Conservation (phyloP, 2,113 vertebrate genomes). For the Psittacula cyanocephala region DNA sequence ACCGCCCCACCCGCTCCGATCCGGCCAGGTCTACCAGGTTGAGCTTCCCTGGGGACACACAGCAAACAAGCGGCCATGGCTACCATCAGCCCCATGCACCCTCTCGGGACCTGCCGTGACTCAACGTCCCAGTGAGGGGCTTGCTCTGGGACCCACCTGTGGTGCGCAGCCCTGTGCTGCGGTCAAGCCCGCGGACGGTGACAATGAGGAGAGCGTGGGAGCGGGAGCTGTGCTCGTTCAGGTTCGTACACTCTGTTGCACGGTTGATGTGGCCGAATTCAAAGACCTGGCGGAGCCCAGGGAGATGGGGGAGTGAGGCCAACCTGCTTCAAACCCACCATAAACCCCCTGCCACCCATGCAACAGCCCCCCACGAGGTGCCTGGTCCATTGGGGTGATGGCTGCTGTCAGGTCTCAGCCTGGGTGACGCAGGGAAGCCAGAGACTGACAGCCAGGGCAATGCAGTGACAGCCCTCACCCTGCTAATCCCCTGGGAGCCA, state of each 20-base stretch:
- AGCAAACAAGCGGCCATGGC: fast-evolving
- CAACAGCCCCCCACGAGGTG: fast-evolving
- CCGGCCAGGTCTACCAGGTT: slow-evolving; percentile 96
- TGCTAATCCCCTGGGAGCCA: neutral
- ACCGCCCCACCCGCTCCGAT: slow-evolving; percentile 91
- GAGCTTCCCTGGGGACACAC: slow-evolving; percentile 82
- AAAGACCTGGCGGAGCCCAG: slow-evolving; percentile 78
- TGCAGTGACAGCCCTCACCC: neutral
- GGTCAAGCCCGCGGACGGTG: slow-evolving; percentile 83
- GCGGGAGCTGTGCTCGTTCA: slow-evolving; percentile 94
- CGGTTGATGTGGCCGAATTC: slow-evolving; percentile 89
- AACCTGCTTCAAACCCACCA: neutral
- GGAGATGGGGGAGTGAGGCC: neutral
- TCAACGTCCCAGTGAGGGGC: fast-evolving
- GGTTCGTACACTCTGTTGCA: slow-evolving; percentile 90
- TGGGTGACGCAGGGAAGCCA: neutral
- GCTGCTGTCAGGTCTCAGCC: neutral
- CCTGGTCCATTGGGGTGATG: neutral
- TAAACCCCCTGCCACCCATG: neutral
- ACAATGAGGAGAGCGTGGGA: slow-evolving; percentile 94
- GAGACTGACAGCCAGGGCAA: neutral
- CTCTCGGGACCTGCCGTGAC: fast-evolving
- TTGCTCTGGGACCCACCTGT: slow-evolving; percentile 69
- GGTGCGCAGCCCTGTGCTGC: slow-evolving; percentile 85
- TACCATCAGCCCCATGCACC: fast-evolving